Conservation (phyloP, 2,113 vertebrate species). For the Paraplagusia blochii region DNA sequence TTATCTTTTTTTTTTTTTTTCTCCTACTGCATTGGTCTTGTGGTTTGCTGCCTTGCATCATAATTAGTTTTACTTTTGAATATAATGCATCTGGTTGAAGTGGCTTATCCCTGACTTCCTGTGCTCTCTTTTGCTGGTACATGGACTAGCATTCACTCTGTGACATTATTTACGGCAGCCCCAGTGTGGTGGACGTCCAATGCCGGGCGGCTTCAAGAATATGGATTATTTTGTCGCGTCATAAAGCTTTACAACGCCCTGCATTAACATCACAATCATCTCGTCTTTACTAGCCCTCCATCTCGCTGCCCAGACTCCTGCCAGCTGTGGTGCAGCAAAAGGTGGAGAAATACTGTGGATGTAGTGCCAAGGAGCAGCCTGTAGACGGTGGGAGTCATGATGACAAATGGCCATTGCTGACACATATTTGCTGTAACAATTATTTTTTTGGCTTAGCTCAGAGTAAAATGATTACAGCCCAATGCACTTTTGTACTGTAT, state of each 20-base stretch:
- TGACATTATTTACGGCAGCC: background rate
- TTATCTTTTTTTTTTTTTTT: no score
- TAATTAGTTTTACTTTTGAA: no score
- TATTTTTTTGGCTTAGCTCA: background rate
- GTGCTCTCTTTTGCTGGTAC: no score
- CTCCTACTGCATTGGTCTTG: no score
- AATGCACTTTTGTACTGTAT: no score
- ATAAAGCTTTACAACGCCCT: slow-evolving; percentile 58
- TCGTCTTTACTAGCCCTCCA: slow-evolving; percentile 11
- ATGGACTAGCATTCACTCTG: background rate
- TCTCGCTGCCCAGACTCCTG: slow-evolving; percentile 21
- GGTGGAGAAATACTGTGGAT: slow-evolving; percentile 1
- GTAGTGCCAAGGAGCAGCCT: slow-evolving; percentile 2
- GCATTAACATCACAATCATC: slow-evolving; percentile 49
- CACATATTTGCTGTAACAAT: slow-evolving; percentile 20
- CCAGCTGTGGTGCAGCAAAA: slow-evolving; percentile 19
- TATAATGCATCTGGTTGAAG: no score
- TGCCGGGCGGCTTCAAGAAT: slow-evolving; percentile 27
- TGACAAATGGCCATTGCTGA: slow-evolving; percentile 39
- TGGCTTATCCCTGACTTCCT: no score
- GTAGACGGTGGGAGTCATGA: background rate
- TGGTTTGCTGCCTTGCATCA: no score
- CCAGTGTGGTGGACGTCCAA: slow-evolving; percentile 16
- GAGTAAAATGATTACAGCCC: no score
- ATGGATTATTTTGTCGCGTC: slow-evolving; percentile 52